These are phyloP conservation scores for Notolepis coatsorum DNA, from an alignment of 2,797 vertebrate species.

Conservation along the genomic window DNA sequence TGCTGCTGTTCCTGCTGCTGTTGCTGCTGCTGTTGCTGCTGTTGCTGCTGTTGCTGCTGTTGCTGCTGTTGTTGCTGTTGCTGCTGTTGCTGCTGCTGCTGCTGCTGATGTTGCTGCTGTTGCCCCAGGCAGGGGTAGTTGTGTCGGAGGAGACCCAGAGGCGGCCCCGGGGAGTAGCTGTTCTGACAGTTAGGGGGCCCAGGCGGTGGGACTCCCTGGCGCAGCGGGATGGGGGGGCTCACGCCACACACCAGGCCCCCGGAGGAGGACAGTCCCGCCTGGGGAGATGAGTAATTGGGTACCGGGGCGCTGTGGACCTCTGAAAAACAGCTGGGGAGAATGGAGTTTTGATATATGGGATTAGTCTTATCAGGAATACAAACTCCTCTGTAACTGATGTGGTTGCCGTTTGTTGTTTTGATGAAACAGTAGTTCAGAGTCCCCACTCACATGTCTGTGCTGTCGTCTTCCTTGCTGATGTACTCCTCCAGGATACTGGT, in stretches of 20 bases:
- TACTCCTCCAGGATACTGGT: conserved; percentile 99
- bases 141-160: conserved; percentile 87
- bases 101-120: conserved; percentile 74
- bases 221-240: conserved; percentile 81
- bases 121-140: conserved; percentile 86
- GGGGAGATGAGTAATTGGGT: conserved; percentile 86
- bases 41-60: conserved; percentile 18
- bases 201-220: conserved; percentile 74
- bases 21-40: conserved; percentile 69
- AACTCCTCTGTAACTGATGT: conserved; percentile 74
- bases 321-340: conserved; percentile 81
- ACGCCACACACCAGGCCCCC: conserved; percentile 83
- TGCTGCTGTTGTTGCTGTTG: conserved; percentile 69
- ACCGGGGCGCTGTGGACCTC: conserved; percentile 83
- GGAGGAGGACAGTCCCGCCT: conserved; percentile 86
- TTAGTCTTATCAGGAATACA: conserved; percentile 74
- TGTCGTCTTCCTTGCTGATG: conserved; percentile 99
- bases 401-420: conserved; percentile 54
- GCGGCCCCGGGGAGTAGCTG: conserved; percentile 80
- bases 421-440: conserved; percentile 43
- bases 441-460: conserved; percentile 94
- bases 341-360: conserved; percentile 30
- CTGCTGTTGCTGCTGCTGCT: conserved; percentile 63
- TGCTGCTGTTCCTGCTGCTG: conserved; percentile 29
- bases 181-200: conserved; percentile 77